These are phyloP conservation scores for Cryptotis parvus DNA, from an alignment of 2,113 vertebrate genomes.

Conservation along the genomic window DNA sequence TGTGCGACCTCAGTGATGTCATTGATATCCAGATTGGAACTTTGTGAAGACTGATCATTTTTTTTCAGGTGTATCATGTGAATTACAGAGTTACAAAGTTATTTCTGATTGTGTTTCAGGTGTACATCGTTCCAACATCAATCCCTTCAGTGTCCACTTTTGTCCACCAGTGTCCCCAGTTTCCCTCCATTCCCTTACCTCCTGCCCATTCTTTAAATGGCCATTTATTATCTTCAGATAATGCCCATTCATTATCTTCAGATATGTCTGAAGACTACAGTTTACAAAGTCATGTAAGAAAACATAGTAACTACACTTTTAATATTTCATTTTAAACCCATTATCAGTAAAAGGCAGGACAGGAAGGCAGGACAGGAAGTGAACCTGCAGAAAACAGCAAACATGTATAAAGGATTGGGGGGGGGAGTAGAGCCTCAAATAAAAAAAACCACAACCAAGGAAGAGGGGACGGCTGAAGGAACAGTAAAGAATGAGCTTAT, in stretches of 20 bases:
- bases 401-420: neutral
- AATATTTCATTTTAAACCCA: conserved; percentile 16
- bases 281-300: neutral
- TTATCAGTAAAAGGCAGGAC: neutral
- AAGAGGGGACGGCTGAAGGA: neutral
- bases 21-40: neutral
- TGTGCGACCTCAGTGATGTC: neutral
- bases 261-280: neutral
- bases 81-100: no score
- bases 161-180: neutral
- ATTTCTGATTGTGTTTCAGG: no score
- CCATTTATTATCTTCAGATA: no score
- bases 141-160: no score
- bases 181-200: neutral
- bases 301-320: neutral
- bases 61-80: no score
- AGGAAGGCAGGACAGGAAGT: neutral
- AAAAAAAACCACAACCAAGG: neutral
- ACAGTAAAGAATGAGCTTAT: neutral
- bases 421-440: neutral
- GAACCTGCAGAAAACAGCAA: neutral
- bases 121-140: no score
- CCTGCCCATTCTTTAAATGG: neutral
- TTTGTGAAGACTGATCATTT: neutral
- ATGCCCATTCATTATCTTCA: no score